These are phyloP conservation scores for Erebia palarica DNA, from an alignment of 2,888 invertebrate species.

Conservation along the genomic window DNA sequence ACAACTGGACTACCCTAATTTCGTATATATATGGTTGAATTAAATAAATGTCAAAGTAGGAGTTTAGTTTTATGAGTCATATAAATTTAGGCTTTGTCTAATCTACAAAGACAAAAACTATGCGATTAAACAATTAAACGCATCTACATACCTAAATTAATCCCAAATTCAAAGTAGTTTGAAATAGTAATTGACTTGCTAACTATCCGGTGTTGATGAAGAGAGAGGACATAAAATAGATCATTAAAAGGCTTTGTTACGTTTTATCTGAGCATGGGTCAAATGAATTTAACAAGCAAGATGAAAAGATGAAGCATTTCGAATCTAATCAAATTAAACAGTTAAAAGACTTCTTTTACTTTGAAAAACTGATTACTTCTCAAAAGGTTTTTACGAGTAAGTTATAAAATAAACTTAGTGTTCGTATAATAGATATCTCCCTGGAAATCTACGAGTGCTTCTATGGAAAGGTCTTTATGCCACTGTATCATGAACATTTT, in stretches of 20 bases:
- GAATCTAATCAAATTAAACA: conserved; percentile 23
- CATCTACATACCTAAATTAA: not conserved
- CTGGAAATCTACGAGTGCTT: too few relatives aligned
- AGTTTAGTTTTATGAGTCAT: not conserved
- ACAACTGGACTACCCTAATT: too few relatives aligned
- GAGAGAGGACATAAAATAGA: conserved; percentile 1
- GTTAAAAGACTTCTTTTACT: not conserved
- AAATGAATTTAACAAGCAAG: conserved; percentile 17
- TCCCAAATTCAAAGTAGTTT: not conserved
- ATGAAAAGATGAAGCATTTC: conserved; percentile 17
- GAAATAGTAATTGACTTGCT: not conserved
- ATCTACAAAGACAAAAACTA: too few relatives aligned
- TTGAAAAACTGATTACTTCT: conserved; percentile 13
- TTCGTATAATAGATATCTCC: not conserved
- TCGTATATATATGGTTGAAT: too few relatives aligned
- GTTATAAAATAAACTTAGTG: conserved; percentile 6
- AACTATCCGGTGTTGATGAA: not conserved
- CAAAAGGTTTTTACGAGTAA: conserved; percentile 3
- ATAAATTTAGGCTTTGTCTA: too few relatives aligned
- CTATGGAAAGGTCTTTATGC: too few relatives aligned
- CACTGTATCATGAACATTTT: too few relatives aligned
- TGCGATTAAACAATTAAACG: too few relatives aligned
- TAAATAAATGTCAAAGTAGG: too few relatives aligned
- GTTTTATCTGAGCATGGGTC: conserved; percentile 6
- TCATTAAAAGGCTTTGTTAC: conserved; percentile 17